Evolutionary conservation across 1,140 invertebrate genomes (phyloP).

Genomic region (Drosophila aff.): DNA sequence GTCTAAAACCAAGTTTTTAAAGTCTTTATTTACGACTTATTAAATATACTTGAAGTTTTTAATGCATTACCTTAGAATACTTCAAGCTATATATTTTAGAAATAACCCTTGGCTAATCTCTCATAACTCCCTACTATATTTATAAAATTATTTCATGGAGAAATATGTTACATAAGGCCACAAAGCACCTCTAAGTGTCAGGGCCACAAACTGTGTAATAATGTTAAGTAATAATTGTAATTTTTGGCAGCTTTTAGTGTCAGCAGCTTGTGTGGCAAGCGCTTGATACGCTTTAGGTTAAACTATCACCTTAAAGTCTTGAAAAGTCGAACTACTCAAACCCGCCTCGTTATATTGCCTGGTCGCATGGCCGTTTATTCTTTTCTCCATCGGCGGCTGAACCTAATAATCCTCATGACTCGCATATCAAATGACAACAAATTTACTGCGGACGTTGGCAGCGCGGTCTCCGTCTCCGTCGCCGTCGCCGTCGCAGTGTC

Average conservation of each 20-base stretch:
- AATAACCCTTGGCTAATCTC: no score
- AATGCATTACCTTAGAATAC: no score
- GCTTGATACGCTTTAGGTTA: neutral
- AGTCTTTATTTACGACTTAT: no score
- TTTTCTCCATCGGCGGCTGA: constrained; percentile 54
- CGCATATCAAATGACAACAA: constrained; percentile 84
- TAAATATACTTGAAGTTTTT: no score
- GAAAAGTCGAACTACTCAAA: neutral
- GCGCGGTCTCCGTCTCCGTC: neutral
- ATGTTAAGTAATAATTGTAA: no score
- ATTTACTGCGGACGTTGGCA: constrained; percentile 73
- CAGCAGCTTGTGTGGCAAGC: neutral
- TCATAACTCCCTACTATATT: neutral
- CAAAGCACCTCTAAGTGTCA: no score
- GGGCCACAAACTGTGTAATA: neutral
- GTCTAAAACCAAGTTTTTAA: no score
- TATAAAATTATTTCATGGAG: neutral
- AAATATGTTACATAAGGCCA: neutral
- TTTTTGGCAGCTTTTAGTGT: neutral
- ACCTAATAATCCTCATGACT: constrained; percentile 84
- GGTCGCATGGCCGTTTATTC: constrained; percentile 59
- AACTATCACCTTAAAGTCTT: neutral
- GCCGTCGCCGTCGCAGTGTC: constrained; percentile 50
- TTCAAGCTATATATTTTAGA: no score
- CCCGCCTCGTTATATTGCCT: constrained; percentile 51